Conservation (phyloP, 2,113 vertebrate species). For the Pollimyrus isidori region DNA sequence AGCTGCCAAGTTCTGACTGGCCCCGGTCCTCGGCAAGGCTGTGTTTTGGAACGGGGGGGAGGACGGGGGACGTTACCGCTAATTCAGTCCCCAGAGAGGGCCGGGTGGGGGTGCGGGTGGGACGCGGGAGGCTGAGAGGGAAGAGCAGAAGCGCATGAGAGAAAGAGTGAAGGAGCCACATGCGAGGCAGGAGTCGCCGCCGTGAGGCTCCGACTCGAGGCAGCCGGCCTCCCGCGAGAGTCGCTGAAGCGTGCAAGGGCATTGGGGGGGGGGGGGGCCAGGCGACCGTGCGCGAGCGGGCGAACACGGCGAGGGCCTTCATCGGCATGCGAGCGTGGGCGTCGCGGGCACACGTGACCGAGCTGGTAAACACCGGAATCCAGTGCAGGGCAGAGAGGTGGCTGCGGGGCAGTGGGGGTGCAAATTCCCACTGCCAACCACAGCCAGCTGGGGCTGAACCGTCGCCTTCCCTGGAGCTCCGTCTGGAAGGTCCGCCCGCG, state of each 20-base stretch:
- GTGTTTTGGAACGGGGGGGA: slow-evolving; percentile 27
- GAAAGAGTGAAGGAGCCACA: not conserved
- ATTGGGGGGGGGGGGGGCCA: too few relatives aligned
- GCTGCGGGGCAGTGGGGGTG: not conserved
- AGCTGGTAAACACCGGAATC: not conserved
- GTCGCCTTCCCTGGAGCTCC: not conserved
- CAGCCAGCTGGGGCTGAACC: not conserved
- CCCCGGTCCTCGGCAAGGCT: slow-evolving; percentile 22
- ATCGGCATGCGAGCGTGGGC: not conserved
- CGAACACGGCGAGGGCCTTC: not conserved
- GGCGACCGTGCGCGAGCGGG: not conserved
- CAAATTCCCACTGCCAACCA: not conserved
- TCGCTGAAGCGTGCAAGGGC: not conserved
- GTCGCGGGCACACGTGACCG: not conserved
- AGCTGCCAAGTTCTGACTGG: slow-evolving; percentile 39
- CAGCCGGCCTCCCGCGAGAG: not conserved
- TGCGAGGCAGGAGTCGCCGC: not conserved
- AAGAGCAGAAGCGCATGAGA: not conserved
- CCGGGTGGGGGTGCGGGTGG: not conserved
- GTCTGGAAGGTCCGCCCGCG: not conserved
- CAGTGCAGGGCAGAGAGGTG: not conserved
- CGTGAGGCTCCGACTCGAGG: not conserved
- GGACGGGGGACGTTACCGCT: slow-evolving; percentile 22
- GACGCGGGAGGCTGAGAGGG: not conserved
- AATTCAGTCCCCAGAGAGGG: slow-evolving; percentile 1